Conservation (phyloP, 2,113 vertebrate species). For the Rattus rattus region DNA sequence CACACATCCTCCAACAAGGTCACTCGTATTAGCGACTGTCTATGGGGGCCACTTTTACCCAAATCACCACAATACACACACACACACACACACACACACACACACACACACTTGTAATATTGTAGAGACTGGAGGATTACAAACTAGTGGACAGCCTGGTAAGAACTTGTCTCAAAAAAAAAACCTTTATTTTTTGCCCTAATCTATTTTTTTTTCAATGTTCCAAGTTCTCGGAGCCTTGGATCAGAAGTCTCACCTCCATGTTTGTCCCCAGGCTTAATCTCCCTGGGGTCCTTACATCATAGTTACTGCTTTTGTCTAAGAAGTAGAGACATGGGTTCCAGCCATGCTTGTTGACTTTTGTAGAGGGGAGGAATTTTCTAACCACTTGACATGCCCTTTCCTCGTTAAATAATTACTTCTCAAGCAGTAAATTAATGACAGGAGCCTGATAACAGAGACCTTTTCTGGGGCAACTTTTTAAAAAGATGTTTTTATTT, state of each 20-base stretch:
- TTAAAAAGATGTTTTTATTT: neutral
- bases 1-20: neutral
- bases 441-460: neutral
- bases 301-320: neutral
- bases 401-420: neutral
- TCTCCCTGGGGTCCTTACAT: neutral
- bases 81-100: neutral
- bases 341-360: neutral
- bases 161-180: neutral
- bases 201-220: neutral
- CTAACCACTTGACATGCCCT: neutral
- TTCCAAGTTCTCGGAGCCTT: neutral
- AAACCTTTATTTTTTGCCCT: neutral
- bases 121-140: neutral
- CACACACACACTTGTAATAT: neutral
- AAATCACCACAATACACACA: neutral
- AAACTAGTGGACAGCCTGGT: neutral
- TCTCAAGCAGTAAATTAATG: neutral
- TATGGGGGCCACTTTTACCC: neutral
- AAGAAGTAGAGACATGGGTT: neutral
- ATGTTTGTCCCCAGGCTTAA: neutral
- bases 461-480: neutral
- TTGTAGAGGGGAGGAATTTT: neutral
- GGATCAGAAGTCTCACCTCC: neutral
- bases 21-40: neutral